Base-by-base conservation (phyloP, 2,797 vertebrate genomes). In the Eidolon dupreanum region DNA sequence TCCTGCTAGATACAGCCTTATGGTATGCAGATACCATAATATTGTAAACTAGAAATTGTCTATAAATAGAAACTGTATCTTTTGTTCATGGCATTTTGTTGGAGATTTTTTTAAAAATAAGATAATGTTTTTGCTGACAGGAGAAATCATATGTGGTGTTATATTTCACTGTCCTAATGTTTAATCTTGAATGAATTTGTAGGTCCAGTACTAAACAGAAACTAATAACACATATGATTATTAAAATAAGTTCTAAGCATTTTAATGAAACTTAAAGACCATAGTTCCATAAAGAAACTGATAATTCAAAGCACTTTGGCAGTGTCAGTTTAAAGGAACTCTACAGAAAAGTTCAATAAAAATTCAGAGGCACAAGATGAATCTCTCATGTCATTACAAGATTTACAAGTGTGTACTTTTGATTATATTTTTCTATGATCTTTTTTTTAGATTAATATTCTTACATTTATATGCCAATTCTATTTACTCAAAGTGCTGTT, bases 401-500 rank as follows among this genome's bases (percentile, higher is more conserved):
- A 98, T 98, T 98, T 98, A 97, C 95, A 96, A 98, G 96, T 98
- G 98, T 96, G 93, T 97, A 96, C 96, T 98, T 97, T 97, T 97
- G 97, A 97, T 59, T 87, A 49, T 84, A n/a, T 79, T 98, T 98
- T 97, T 78, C 94, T 98, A 97, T 97, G 97, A 98, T 98, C 94
- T 59, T 98, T 96, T 96, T 97, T 97, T 98, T 98, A 98, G 98
- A 98, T 98, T 98, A 98, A 97, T 96, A 98, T 65, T 96, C 98
- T 98, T 98, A 97, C 97, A 97, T 98, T 98, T 98, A 79, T 85
- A 98, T 20, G 81, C 98, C 95, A 97, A 98, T 98, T 98, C 97
- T 98, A 97, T 98, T 99, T 98, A 98, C 98, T 98, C 97, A 94
- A 97, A 98, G 96, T 97, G 98, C 98, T 98, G 98, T 98, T 98